Conservation (phyloP, 2,888 invertebrate species). For the Parasteatoda lunata region DNA sequence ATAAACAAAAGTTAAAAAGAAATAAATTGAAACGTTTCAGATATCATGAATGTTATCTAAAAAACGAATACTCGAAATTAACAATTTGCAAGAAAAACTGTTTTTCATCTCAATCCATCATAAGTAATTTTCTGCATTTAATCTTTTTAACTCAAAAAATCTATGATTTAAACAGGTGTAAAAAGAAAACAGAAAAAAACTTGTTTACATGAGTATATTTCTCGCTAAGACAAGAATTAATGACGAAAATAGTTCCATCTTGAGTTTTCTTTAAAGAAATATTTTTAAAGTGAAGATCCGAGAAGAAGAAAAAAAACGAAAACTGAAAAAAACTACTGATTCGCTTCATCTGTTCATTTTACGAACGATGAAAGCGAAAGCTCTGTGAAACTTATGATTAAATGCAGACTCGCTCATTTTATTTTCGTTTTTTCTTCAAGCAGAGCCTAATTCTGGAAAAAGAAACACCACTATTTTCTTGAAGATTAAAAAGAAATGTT, state of each 20-base stretch:
- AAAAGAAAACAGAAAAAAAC: not conserved
- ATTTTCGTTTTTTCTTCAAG: not conserved
- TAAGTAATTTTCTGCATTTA: too few species aligned
- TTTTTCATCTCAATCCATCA: too few species aligned
- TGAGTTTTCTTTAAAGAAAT: not conserved
- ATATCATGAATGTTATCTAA: too few species aligned
- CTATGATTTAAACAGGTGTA: not conserved
- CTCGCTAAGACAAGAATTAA: not conserved
- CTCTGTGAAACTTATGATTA: not conserved
- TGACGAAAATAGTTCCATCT: not conserved
- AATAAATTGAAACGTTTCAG: too few species aligned
- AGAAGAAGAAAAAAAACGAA: not conserved
- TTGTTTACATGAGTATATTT: not conserved
- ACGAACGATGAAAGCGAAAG: not conserved
- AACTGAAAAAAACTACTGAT: not conserved
- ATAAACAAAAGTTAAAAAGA: too few species aligned
- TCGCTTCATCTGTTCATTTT: slow-evolving; percentile 1
- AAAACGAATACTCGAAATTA: too few species aligned
- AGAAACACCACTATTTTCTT: too few species aligned
- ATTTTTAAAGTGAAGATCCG: not conserved
- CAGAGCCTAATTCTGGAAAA: too few species aligned
- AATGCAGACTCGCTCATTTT: not conserved
- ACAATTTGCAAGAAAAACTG: too few species aligned
- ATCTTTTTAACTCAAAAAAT: too few species aligned
- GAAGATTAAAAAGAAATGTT: too few species aligned